A percentile compares a stretch with the other conserved stretches of the same genome.
phyloP scores from a whole-genome alignment of 1,140 invertebrate species.

The Andricus grossulariae region DNA sequence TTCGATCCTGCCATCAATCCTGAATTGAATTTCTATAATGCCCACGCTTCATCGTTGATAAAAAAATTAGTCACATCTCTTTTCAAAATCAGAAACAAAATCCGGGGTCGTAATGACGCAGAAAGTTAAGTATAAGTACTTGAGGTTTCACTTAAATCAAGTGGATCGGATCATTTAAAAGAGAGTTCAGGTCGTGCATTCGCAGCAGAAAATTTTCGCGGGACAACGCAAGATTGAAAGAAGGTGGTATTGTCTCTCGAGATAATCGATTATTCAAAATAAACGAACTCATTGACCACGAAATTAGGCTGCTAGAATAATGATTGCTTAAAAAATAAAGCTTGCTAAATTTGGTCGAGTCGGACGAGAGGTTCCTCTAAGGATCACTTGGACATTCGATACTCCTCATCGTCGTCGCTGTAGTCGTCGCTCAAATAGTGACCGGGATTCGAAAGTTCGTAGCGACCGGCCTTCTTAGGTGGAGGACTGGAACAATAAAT shows the following conservation, averaged over 20 bases:
- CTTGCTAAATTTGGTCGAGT: conserved; percentile 24
- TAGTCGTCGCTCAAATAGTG: conserved; percentile 73
- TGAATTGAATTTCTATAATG: neutral
- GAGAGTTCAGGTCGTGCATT: neutral
- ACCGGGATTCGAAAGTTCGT: conserved; percentile 67
- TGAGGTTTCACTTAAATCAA: neutral
- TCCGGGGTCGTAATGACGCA: conserved; percentile 4
- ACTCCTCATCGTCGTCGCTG: conserved; percentile 74
- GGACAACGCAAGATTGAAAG: neutral
- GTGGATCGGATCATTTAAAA: neutral
- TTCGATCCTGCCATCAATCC: neutral
- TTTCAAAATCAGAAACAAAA: neutral
- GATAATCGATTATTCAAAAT: neutral
- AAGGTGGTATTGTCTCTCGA: neutral
- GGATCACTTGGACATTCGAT: conserved; percentile 66
- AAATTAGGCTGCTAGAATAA: neutral
- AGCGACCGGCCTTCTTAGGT: conserved; percentile 75
- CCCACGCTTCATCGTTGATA: neutral
- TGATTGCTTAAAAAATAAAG: neutral
- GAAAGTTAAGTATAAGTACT: neutral
- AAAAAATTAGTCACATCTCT: neutral
- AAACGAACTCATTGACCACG: neutral
- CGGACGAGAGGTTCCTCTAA: conserved; percentile 1
- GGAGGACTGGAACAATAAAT: conserved; percentile 72
- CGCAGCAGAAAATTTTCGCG: neutral